Evolutionary conservation across 2,888 invertebrate species (phyloP).

Genomic region (Polylopha cassiicola): DNA sequence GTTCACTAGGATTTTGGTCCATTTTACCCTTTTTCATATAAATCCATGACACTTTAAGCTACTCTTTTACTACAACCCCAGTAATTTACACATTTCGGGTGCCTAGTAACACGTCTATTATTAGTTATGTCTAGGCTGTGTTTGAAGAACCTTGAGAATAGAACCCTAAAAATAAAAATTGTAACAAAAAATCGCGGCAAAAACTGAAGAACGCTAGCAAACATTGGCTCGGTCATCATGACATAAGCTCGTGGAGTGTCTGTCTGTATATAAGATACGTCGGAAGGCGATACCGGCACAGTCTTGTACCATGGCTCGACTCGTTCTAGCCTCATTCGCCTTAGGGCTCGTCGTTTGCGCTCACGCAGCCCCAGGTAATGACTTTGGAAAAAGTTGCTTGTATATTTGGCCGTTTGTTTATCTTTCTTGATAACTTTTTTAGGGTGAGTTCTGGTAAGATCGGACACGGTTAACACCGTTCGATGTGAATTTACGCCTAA

Average conservation of each 20-base stretch:
- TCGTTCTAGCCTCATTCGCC: slow-evolving; percentile 49
- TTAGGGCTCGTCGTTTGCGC: slow-evolving; percentile 53
- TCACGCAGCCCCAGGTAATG: slow-evolving; percentile 55
- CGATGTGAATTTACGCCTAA: no score
- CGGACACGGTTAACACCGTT: no score
- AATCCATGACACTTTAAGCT: no score
- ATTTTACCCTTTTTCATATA: no score
- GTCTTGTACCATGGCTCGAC: slow-evolving; percentile 52
- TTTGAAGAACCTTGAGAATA: background rate
- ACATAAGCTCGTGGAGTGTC: slow-evolving; percentile 53
- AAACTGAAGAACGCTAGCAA: slow-evolving; percentile 52
- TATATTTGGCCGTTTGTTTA: background rate
- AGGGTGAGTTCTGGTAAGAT: no score
- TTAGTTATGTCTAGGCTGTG: no score
- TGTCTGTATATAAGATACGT: slow-evolving; percentile 48
- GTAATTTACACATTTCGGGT: no score
- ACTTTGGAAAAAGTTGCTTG: background rate
- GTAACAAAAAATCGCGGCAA: slow-evolving; percentile 40
- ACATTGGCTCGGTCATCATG: slow-evolving; percentile 43
- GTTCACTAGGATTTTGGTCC: no score
- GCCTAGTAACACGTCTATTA: no score
- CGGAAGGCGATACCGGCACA: slow-evolving; percentile 29
- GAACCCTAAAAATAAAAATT: slow-evolving; percentile 21
- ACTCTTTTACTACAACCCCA: no score
- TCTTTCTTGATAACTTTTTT: no score